These are phyloP conservation scores for Limenitis arthemis DNA, from an alignment of 2,888 invertebrate species.

Conservation along the genomic window DNA sequence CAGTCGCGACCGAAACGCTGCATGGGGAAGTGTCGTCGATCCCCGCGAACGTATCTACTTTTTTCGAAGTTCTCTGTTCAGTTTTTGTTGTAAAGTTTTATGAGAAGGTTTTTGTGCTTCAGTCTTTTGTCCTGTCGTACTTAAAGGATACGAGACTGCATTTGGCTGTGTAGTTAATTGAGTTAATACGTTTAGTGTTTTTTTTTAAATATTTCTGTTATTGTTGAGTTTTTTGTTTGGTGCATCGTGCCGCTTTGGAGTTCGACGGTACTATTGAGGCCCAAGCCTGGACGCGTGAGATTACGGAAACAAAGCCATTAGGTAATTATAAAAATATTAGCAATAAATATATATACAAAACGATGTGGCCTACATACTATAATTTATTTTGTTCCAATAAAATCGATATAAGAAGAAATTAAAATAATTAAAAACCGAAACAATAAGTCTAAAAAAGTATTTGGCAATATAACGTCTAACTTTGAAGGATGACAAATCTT, in stretches of 20 bases:
- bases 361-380: too few species aligned
- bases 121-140: constrained; percentile 52
- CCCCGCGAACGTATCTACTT: constrained; percentile 61
- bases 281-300: constrained; percentile 60
- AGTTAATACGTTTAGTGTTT: constrained; percentile 64
- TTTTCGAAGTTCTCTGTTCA: constrained; percentile 67
- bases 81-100: constrained; percentile 67
- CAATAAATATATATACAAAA: constrained; percentile 2
- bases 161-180: constrained; percentile 55
- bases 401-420: too few species aligned
- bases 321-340: constrained; percentile 51
- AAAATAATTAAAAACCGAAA: not conserved
- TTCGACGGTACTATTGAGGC: constrained; percentile 60
- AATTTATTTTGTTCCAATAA: too few species aligned
- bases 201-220: constrained; percentile 49
- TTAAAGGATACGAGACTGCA: constrained; percentile 51
- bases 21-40: constrained; percentile 61
- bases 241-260: constrained; percentile 68
- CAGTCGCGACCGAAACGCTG: constrained; percentile 66
- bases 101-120: constrained; percentile 61
- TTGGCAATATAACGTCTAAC: constrained; percentile 1
- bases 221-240: constrained; percentile 72
- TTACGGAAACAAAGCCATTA: constrained; percentile 66
- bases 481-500: constrained; percentile 3
- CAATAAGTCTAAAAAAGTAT: not conserved